Percentiles rank a stretch among this genome's conserved stretches.
phyloP scores from a whole-genome alignment of 2,113 vertebrate genomes.

The Cairina moschata region DNA sequence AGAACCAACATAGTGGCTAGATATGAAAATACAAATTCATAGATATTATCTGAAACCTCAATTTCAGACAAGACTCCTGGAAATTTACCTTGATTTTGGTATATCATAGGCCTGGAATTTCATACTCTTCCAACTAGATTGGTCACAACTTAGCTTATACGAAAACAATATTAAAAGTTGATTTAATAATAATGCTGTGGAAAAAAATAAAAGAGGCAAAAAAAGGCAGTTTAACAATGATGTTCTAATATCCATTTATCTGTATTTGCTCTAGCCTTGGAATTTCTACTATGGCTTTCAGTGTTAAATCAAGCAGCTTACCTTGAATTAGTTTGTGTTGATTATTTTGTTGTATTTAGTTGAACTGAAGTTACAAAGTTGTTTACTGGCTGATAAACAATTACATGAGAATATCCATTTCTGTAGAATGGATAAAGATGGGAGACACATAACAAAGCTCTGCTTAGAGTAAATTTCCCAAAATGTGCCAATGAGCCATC shows the following conservation, averaged over 20 bases:
- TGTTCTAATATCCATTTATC: not conserved
- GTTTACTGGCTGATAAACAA: not conserved
- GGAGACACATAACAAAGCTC: not conserved
- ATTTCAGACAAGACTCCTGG: not conserved
- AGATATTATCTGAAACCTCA: not conserved
- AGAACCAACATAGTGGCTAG: not conserved
- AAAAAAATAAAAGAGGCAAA: not conserved
- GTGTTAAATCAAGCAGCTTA: not conserved
- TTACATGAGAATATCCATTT: not conserved
- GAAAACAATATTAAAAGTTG: not conserved
- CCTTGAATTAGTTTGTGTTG: not conserved
- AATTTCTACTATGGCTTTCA: not conserved
- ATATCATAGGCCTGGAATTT: not conserved
- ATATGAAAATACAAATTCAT: not conserved
- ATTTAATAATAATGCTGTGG: not conserved
- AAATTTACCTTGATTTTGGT: not conserved
- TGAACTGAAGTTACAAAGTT: not conserved
- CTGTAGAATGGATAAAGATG: not conserved
- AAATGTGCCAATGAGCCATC: not conserved
- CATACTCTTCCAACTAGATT: not conserved
- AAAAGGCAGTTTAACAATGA: not conserved
- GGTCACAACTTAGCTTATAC: not conserved
- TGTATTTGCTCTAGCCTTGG: not conserved
- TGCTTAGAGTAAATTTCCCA: not conserved
- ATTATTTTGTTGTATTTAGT: not conserved